Evolutionary conservation across 92 coral and sea anemone species (phyloP), one percentile per base, ranked within the genome.

Genomic region (Zoanthus sociatus): DNA sequence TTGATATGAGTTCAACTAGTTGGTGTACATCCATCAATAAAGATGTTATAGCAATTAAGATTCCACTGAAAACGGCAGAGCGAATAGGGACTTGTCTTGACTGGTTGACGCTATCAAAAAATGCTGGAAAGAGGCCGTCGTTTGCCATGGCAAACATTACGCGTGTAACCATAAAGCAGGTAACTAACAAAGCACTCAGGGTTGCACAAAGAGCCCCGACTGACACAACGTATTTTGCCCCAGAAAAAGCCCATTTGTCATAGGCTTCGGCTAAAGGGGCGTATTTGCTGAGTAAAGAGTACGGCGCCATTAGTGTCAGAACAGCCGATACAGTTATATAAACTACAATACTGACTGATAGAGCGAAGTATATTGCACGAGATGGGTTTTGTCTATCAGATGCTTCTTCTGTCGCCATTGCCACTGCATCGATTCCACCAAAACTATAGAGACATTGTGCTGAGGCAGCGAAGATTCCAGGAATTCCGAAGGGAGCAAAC

Each of bases 341-440:
- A 21, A 92, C 94, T 0, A 61, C 21, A 33, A 89, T 77, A 55
- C 94, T 89, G 45, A 94, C 73, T 44, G 85, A 87, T 7, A 94
- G 47, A 20, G 94, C 78, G 48, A 91, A 67, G 8, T 92, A 73
- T 45, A 95, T 92, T 9, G 94, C 90, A 10, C 84, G 88, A 4
- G 89, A 37, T 21, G 98, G 97, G 4, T 79, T 18, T 18, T 63
- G 61, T 13, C 37, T 26, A 48, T 92, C 91, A 20, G 91, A 37
- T 6, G 98, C 93, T 47, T 95, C 98, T 51, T 95, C 98, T 31
- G 94, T 89, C 4, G 95, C 97, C 44, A 87, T 91, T 30, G 98
- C 94, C 47, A 95, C 90, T 4, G 88, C 61, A 60, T 94, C 98
- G 51, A 95, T 89, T 10, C 98, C 98, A 14, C 90, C 90, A 53